Conservation (phyloP, 2,113 vertebrate species). For the Xiphophorus hellerii region DNA sequence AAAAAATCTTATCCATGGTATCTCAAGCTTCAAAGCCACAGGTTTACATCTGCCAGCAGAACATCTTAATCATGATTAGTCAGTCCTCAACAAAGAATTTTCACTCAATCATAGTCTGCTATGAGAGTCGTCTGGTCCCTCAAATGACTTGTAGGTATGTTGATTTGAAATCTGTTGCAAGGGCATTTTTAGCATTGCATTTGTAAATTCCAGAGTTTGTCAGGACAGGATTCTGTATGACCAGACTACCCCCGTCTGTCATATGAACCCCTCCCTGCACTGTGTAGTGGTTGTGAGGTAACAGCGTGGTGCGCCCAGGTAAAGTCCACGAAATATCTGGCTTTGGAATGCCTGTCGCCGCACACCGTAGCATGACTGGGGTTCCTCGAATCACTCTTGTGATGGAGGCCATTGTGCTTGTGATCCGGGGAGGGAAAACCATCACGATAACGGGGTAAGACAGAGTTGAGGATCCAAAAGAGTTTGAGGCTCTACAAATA, state of each 20-base stretch:
- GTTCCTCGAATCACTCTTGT: slow-evolving; percentile 72
- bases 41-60: slow-evolving; percentile 10
- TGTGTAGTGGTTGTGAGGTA: slow-evolving; percentile 74
- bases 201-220: slow-evolving; percentile 85
- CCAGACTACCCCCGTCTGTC: slow-evolving; percentile 78
- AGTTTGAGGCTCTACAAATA: slow-evolving; percentile 78
- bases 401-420: slow-evolving; percentile 69
- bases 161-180: slow-evolving; percentile 83
- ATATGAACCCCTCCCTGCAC: slow-evolving; percentile 77
- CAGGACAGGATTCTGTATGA: slow-evolving; percentile 78
- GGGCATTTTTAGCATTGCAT: slow-evolving; percentile 81
- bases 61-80: neutral
- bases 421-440: slow-evolving; percentile 80
- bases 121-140: slow-evolving; percentile 29
- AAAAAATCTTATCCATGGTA: neutral
- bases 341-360: slow-evolving; percentile 77
- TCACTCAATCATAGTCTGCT: slow-evolving; percentile 9
- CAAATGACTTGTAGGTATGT: slow-evolving; percentile 82
- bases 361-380: slow-evolving; percentile 73
- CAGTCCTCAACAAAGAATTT: slow-evolving; percentile 11
- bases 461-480: slow-evolving; percentile 75
- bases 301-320: slow-evolving; percentile 81
- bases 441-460: slow-evolving; percentile 80
- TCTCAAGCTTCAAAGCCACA: slow-evolving; percentile 5
- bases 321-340: slow-evolving; percentile 84